Evolutionary conservation across 2,797 vertebrate species (phyloP).

Genomic region (Linurgus olivaceus): DNA sequence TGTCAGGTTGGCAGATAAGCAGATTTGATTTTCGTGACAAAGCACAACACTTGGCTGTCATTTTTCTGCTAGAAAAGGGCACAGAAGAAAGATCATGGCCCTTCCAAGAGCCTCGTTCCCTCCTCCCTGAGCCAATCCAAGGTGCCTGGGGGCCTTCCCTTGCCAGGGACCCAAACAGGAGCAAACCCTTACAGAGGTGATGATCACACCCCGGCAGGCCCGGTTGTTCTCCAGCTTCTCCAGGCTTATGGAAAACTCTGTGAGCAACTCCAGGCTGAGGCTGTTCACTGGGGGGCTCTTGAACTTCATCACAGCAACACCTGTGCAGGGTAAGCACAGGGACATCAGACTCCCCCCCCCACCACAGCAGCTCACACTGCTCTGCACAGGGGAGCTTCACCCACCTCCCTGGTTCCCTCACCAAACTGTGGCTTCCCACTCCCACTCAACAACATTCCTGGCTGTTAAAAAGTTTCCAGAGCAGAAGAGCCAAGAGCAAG

Average conservation of each 20-base stretch:
- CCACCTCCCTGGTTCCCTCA: neutral
- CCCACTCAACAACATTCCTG: neutral
- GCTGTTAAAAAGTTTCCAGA: neutral
- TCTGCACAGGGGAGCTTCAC: neutral
- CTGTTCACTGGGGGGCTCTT: conserved; percentile 92
- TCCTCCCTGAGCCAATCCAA: neutral
- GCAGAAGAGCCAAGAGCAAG: neutral
- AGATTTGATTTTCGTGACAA: neutral
- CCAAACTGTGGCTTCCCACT: fast-evolving
- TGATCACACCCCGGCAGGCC: conserved; percentile 83
- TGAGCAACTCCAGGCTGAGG: conserved; percentile 89
- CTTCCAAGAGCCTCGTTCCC: neutral
- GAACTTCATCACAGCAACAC: conserved; percentile 83
- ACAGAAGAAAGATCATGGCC: neutral
- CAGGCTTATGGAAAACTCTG: conserved; percentile 84
- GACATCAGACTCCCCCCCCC: neutral
- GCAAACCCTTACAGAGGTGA: conserved; percentile 83
- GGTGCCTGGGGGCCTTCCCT: fast-evolving
- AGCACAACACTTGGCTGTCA: neutral
- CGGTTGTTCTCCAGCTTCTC: conserved; percentile 93
- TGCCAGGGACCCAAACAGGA: neutral
- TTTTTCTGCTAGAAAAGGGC: neutral
- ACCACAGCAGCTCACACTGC: neutral
- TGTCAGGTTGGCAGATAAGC: neutral
- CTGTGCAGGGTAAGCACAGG: conserved; percentile 62